Evolutionary conservation across 2,113 vertebrate genomes (phyloP).

Genomic region (Meriones unguiculatus): DNA sequence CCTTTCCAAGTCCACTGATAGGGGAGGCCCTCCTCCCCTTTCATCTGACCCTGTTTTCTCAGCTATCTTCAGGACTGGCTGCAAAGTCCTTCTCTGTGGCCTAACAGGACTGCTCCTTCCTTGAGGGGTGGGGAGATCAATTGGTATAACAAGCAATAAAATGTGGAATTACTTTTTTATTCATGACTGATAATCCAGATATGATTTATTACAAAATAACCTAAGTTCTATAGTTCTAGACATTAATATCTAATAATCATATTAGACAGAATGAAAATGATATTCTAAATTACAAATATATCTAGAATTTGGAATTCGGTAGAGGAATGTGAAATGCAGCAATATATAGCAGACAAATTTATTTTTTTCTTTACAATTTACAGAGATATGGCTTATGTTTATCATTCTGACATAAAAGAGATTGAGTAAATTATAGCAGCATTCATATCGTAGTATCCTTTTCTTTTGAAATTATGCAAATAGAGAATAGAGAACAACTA

Average conservation of each 20-base stretch:
- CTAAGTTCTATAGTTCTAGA: background rate
- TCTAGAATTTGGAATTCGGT: background rate
- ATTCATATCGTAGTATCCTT: background rate
- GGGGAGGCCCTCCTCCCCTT: too few relatives aligned
- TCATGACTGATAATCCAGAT: background rate
- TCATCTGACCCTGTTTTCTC: too few relatives aligned
- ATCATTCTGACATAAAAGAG: background rate
- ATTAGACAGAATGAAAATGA: background rate
- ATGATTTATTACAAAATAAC: background rate
- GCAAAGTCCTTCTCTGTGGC: too few relatives aligned
- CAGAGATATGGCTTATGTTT: background rate
- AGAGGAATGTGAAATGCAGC: background rate
- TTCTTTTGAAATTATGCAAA: background rate
- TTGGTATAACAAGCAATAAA: background rate
- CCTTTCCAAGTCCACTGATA: too few relatives aligned
- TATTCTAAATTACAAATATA: background rate
- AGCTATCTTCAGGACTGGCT: too few relatives aligned
- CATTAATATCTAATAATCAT: background rate
- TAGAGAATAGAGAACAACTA: background rate
- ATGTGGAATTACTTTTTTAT: background rate
- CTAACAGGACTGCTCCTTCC: too few relatives aligned
- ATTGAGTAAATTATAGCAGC: background rate
- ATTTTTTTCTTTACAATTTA: background rate
- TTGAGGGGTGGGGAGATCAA: too few relatives aligned
- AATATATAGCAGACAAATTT: background rate